Percentiles rank a stretch among this genome's conserved stretches.
Conservation (phyloP, 2,888 invertebrate genomes). For the Melinopterus prodromus region DNA sequence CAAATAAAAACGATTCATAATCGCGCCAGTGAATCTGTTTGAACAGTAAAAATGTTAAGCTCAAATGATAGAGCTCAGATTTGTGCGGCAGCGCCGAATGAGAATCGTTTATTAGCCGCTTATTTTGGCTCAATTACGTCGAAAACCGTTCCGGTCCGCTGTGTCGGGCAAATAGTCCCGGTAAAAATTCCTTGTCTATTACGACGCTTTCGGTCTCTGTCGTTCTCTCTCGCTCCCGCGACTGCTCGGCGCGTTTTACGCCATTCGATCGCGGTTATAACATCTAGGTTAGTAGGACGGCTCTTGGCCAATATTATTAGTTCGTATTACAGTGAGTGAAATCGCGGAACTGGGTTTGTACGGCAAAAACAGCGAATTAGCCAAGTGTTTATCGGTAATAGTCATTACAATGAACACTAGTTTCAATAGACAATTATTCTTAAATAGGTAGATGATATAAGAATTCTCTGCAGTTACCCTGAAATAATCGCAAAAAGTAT, state of each 20-base stretch:
- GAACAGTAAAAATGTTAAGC: no score
- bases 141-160: neutral
- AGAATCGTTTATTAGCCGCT: neutral
- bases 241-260: neutral
- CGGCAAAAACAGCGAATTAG: slow-evolving; percentile 32
- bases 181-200: neutral
- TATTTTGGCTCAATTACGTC: neutral
- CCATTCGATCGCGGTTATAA: slow-evolving; percentile 4
- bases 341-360: slow-evolving; percentile 34
- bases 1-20: no score
- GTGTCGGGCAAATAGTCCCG: neutral
- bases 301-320: slow-evolving; percentile 45
- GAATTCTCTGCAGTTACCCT: no score
- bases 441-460: no score
- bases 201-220: neutral
- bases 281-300: neutral
- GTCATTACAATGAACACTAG: neutral
- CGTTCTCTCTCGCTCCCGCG: neutral
- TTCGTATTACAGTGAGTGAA: slow-evolving; percentile 39
- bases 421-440: neutral
- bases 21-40: no score
- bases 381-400: slow-evolving; percentile 25
- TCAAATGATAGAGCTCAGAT: no score
- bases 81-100: neutral
- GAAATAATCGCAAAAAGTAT: no score